Evolutionary conservation across 2,888 invertebrate species (phyloP), one percentile per base, ranked within the genome.

Genomic region (Vesta saturnalis): DNA sequence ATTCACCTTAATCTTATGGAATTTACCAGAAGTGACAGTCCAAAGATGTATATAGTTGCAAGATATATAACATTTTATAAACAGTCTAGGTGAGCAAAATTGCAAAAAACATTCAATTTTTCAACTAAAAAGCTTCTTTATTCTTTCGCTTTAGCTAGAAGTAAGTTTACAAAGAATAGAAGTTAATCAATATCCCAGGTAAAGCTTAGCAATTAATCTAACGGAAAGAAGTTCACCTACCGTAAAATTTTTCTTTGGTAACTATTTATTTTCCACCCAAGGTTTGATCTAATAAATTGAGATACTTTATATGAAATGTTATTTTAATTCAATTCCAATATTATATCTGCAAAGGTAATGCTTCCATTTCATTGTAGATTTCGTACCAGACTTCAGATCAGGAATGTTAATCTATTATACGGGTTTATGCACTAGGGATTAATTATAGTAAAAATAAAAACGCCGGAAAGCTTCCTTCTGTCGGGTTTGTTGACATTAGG

Each of bases 141-240:
- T 64, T 64, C 60, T 67, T 60, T 60, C 60, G 60, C 23, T 56
- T 64, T 23, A 49, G 60, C 60, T 62, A 52, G 19, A 30, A 64
- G 55, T 60, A 68, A 64, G 52, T 61, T 66, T 58, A 64, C 60
- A 67, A 67, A 68, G 60, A 68, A 67, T 60, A 43, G 52, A 23
- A 43, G 60, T 59, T 64, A 68, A 68, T 68, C 68, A 68, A 64
- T 65, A 60, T 56, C 60, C 39, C 56, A 52, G 64, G 64, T 64
- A 56, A 56, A 64, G 64, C 56, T 57, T 15, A 39, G 57, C 64
- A 68, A 68, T 68, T 68, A 68, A 64, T 68, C 60, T 60, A 55
- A 43, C 39, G 22, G 21, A 54, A 14, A 43, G 35, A 55, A 67
- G 63, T 63, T 46, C 55, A 60, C 21, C 58, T 52, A 61, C 46